These are phyloP conservation scores for Tiliqua scincoides DNA, from an alignment of 2,113 vertebrate species.

Conservation along the genomic window DNA sequence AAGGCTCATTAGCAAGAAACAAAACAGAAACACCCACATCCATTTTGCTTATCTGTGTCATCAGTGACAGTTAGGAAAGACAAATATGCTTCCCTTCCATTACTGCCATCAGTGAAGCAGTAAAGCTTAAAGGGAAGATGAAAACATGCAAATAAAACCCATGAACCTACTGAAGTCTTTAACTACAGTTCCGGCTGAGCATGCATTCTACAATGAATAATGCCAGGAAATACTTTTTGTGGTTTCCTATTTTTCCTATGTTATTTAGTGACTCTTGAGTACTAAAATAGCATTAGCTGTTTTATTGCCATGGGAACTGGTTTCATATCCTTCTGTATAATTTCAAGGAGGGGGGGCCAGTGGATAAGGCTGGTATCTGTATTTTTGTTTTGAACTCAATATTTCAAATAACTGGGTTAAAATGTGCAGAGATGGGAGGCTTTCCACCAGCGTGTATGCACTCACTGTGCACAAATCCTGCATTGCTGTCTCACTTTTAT, in stretches of 20 bases:
- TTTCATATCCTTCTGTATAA: slow-evolving; percentile 55
- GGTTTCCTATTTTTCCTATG: slow-evolving; percentile 19
- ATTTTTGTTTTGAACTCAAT: slow-evolving; percentile 43
- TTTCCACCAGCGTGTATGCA: background rate
- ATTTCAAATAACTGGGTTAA: slow-evolving; percentile 45
- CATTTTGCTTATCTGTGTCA: slow-evolving; percentile 65
- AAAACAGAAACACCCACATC: slow-evolving; percentile 67
- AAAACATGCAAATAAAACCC: slow-evolving; percentile 56
- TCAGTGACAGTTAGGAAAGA: slow-evolving; percentile 66
- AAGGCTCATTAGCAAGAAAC: slow-evolving; percentile 68
- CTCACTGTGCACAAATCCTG: too few relatives aligned
- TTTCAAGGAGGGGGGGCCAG: slow-evolving; percentile 3
- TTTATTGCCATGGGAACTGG: slow-evolving; percentile 54
- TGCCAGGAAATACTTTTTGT: slow-evolving; percentile 51
- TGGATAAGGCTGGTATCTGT: background rate
- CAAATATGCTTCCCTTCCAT: slow-evolving; percentile 65
- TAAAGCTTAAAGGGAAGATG: slow-evolving; percentile 59
- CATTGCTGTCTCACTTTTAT: too few relatives aligned
- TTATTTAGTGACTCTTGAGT: slow-evolving; percentile 23
- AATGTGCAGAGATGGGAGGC: background rate
- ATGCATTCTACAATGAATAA: background rate
- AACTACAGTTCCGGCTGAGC: slow-evolving; percentile 33
- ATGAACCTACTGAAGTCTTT: slow-evolving; percentile 42
- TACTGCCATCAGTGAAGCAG: slow-evolving; percentile 60
- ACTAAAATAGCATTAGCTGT: slow-evolving; percentile 54